Evolutionary conservation across 2,113 vertebrate genomes (phyloP).

Genomic region (Aramus guarauna): DNA sequence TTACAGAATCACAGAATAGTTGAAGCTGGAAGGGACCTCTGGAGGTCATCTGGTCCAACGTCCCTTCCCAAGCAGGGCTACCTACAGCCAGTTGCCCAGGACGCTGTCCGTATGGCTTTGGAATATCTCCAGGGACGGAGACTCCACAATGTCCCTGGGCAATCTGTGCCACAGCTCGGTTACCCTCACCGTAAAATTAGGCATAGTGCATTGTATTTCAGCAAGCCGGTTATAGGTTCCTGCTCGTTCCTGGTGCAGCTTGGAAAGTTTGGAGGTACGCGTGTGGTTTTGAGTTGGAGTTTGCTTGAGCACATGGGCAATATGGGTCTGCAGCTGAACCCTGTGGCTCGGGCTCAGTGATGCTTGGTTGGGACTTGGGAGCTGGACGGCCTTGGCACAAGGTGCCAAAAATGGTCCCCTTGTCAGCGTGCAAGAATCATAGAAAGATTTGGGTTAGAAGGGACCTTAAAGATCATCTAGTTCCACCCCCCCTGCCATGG

Average conservation of each 20-base stretch:
- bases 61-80: neutral
- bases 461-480: too few species aligned
- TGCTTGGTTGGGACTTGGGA: neutral
- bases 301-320: fast-evolving
- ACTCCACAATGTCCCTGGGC: neutral
- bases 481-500: too few species aligned
- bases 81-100: neutral
- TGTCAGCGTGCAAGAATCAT: fast-evolving
- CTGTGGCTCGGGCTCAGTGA: fast-evolving
- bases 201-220: fast-evolving
- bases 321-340: neutral
- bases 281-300: neutral
- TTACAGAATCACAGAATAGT: neutral
- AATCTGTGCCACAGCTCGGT: neutral
- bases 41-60: neutral
- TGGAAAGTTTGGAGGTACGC: fast-evolving
- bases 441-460: too few species aligned
- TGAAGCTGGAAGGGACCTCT: neutral
- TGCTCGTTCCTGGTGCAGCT: neutral
- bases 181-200: neutral
- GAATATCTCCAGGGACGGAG: neutral
- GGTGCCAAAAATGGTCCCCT: neutral
- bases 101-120: neutral
- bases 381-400: neutral
- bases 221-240: fast-evolving